Base-by-base conservation (phyloP, 2,888 invertebrate species). In the Drosophila subquinaria region DNA sequence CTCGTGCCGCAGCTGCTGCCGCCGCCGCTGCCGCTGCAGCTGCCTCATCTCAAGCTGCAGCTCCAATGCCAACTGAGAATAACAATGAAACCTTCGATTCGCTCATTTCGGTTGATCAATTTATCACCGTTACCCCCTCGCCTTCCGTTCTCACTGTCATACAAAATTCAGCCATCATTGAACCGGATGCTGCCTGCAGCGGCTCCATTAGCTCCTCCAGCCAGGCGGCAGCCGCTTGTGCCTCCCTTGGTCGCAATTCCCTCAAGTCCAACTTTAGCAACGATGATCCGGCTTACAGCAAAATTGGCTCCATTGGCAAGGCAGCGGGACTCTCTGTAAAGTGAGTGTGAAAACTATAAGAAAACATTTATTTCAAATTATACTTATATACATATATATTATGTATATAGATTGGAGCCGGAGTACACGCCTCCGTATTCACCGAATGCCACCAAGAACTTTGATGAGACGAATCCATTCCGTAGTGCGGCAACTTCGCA, bases 301-400 rank as follows among this genome's bases (percentile, higher is more conserved):
- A 93, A 88, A 92, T 93, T 50, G 92, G 92, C 47, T 93, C 93
- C 23, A 93, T 93, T 82, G 94, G 94, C 53, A 94, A 94, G 82
- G 92, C 92, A 23, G 91, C 92, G 33, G 94, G 94, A 33, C 81
- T 94, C 50, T 92, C 92, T 82, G 90, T 92, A 55, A 91, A 91
- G 90, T 92, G 85, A 76, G 90, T 30, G 20, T n/a, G n/a, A n/a
- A n/a, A n/a, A n/a, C n/a, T n/a, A n/a, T n/a, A n/a, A n/a, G n/a
- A n/a, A n/a, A n/a, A n/a, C n/a, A n/a, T n/a, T n/a, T n/a, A n/a
- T n/a, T n/a, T n/a, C n/a, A n/a, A n/a, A n/a, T n/a, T n/a, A n/a
- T n/a, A n/a, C n/a, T n/a, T n/a, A n/a, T n/a, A n/a, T n/a, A n/a
- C n/a, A n/a, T n/a, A n/a, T n/a, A n/a, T n/a, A n/a, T n/a, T n/a